These are phyloP conservation scores for Austrofundulus limnaeus DNA, from an alignment of 2,113 vertebrate species.

Conservation along the genomic window DNA sequence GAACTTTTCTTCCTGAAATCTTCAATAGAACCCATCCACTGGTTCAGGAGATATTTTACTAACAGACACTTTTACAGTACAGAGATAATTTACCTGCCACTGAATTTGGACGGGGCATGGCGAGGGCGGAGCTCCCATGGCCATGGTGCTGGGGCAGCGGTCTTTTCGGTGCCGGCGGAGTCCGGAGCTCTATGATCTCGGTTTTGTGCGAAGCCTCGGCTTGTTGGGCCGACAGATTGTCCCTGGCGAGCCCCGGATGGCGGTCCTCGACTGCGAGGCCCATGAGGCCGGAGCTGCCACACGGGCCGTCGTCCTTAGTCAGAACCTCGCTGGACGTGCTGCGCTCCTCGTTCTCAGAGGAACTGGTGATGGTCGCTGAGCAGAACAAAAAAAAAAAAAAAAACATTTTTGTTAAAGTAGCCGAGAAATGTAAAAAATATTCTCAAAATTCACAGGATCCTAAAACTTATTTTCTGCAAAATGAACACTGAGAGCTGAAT, in stretches of 20 bases:
- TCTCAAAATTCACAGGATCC: no score
- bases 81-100: slow-evolving; percentile 88
- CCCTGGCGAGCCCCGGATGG: slow-evolving; percentile 82
- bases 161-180: slow-evolving; percentile 74
- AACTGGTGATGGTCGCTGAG: slow-evolving; percentile 94
- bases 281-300: slow-evolving; percentile 56
- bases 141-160: slow-evolving; percentile 75
- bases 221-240: slow-evolving; percentile 65
- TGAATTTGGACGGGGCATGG: slow-evolving; percentile 95
- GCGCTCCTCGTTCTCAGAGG: slow-evolving; percentile 96
- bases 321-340: slow-evolving; percentile 90
- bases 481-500: no score
- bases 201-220: slow-evolving; percentile 55
- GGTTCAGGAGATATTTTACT: no score
- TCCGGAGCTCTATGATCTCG: slow-evolving; percentile 62
- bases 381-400: slow-evolving; percentile 24
- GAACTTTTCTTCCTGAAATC: no score
- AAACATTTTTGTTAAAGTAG: neutral
- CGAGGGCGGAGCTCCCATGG: slow-evolving; percentile 84
- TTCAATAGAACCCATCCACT: no score
- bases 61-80: no score
- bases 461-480: no score
- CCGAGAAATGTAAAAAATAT: neutral
- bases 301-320: slow-evolving; percentile 86
- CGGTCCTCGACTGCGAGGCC: slow-evolving; percentile 77